A percentile compares a stretch with the other conserved stretches of the same genome.
phyloP scores from a whole-genome alignment of 2,797 vertebrate species.

The Furcifer pardalis region DNA sequence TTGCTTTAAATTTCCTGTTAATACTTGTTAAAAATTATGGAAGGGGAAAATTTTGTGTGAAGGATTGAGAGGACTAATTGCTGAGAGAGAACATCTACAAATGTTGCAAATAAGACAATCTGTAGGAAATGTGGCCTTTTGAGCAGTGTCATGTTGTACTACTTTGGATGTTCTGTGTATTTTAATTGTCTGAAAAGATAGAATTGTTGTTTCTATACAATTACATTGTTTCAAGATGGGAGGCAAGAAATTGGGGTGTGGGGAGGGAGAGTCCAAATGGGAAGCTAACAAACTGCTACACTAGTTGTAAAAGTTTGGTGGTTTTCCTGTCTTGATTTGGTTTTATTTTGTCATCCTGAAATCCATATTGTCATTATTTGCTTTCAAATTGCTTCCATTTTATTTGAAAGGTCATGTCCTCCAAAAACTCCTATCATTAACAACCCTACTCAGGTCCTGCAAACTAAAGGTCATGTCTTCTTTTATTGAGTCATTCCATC shows the following conservation, averaged over 20 bases:
- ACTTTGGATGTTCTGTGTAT: constrained; percentile 52
- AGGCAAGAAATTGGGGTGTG: not conserved
- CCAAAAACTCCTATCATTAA: no score
- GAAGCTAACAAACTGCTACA: not conserved
- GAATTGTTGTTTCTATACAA: not conserved
- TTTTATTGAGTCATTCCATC: no score
- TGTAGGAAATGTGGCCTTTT: constrained; percentile 55
- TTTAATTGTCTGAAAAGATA: constrained; percentile 56
- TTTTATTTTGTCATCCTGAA: constrained; percentile 1
- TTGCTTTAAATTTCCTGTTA: constrained; percentile 63
- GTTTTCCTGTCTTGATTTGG: not conserved
- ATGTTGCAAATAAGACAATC: constrained; percentile 50
- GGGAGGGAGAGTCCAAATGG: not conserved
- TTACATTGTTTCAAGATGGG: not conserved
- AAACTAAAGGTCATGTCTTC: no score
- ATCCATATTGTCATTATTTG: not conserved
- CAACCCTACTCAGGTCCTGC: no score
- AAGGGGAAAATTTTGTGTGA: constrained; percentile 50
- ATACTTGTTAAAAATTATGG: constrained; percentile 55
- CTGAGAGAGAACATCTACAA: constrained; percentile 59
- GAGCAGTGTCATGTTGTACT: constrained; percentile 42
- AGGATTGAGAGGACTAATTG: constrained; percentile 64
- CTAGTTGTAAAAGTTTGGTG: not conserved
- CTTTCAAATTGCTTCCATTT: no score
- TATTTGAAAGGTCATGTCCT: no score